phyloP scores from a whole-genome alignment of 2,113 vertebrate species.

The Jaculus jaculus region DNA sequence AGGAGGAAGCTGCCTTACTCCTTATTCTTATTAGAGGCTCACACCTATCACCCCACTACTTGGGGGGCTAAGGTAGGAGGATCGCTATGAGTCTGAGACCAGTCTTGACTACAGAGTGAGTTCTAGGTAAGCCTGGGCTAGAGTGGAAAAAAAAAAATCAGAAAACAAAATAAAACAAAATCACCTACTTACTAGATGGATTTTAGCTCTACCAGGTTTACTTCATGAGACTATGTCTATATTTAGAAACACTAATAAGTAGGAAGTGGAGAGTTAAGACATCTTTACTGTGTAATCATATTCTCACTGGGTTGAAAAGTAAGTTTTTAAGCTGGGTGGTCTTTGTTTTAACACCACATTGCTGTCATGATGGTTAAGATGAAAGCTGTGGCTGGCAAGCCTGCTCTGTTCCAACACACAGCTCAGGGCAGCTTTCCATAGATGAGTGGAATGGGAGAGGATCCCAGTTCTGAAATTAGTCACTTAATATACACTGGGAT shows the following conservation, averaged over 20 bases:
- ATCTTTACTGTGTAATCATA: background rate
- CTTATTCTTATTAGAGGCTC: no score
- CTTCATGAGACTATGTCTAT: background rate
- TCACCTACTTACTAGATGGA: background rate
- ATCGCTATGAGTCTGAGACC: no score
- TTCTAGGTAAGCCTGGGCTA: no score
- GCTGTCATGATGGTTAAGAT: background rate
- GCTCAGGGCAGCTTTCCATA: background rate
- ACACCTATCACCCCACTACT: no score
- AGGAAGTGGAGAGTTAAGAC: background rate
- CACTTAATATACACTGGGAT: background rate
- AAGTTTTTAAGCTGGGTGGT: background rate
- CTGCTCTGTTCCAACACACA: background rate
- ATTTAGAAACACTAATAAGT: slow-evolving; percentile 32
- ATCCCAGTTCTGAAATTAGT: background rate
- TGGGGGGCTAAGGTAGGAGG: no score
- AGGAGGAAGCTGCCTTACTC: no score
- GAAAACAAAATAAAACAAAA: no score
- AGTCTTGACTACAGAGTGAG: no score
- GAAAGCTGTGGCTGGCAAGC: background rate
- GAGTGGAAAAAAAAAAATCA: no score
- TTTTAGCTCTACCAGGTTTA: slow-evolving; percentile 26
- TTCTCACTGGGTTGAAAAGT: background rate
- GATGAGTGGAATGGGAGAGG: background rate
- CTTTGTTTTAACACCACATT: slow-evolving; percentile 24